Conservation (phyloP, 2,888 invertebrate genomes). For the Prosapia bicincta region DNA sequence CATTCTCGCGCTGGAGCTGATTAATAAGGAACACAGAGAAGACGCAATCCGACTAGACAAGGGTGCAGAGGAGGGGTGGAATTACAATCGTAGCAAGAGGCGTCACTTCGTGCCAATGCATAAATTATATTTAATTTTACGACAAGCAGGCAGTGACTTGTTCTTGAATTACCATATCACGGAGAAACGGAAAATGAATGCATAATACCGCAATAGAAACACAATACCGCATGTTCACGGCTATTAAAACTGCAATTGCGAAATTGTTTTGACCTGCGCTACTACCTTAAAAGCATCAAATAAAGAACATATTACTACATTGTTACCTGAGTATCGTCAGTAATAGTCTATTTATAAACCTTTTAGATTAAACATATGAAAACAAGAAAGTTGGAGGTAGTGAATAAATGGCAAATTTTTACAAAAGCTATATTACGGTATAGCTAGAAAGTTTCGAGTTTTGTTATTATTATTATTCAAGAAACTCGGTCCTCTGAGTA, state of each 20-base stretch:
- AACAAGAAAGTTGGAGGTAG: too few relatives aligned
- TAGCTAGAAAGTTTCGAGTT: too few relatives aligned
- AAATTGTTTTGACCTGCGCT: not conserved
- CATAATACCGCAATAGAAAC: not conserved
- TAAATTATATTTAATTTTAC: not conserved
- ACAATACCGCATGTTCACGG: not conserved
- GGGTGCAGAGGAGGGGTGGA: not conserved
- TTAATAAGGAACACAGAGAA: not conserved
- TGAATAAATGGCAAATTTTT: too few relatives aligned
- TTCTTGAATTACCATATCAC: conserved; percentile 2
- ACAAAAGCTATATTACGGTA: too few relatives aligned
- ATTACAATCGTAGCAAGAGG: not conserved
- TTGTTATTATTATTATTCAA: too few relatives aligned
- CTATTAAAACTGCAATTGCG: not conserved
- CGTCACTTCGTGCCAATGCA: not conserved
- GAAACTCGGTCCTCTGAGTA: too few relatives aligned
- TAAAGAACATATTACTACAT: too few relatives aligned
- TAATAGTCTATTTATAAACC: too few relatives aligned
- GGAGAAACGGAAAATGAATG: not conserved
- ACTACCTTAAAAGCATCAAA: not conserved
- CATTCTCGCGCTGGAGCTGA: not conserved
- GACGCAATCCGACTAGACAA: not conserved
- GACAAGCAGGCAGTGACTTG: not conserved
- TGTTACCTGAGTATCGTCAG: too few relatives aligned
- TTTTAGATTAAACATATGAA: too few relatives aligned